Base-by-base conservation (phyloP, 2,797 vertebrate genomes). In the Sebastes diaconus region DNA sequence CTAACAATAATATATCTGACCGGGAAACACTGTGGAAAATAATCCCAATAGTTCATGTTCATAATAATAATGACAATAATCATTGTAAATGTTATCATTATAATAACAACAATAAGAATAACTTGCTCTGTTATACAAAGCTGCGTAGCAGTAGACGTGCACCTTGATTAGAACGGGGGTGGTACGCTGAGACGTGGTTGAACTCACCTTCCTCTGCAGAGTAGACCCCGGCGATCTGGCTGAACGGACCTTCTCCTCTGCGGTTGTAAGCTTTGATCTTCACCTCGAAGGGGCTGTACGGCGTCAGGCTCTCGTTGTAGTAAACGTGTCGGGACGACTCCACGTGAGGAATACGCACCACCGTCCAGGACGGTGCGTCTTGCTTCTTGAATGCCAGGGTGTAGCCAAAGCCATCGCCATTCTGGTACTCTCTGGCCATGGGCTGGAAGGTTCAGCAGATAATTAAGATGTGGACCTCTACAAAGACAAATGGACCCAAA, bases 381-480 rank as follows among this genome's bases (percentile, higher is more conserved):
- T 94, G 95, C 94, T 92, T 97, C 80, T 95, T 96, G 88, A 99
- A 98, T 0, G 95, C 96, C 94, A 99, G 84, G 70, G 97, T 84
- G 93, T 99, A 99, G 71, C 98, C 98, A 30, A 99, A 99, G 68
- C 96, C 96, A 0, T 98, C 97, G 3, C 99, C 99, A 0, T 99
- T 98, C 94, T 99, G 98, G 90, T 99, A 99, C 87, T 99, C 98
- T 81, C 97, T 93, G 24, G 96, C 95, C 77, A 96, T 96, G 0
- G 97, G 95, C 99, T 99, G 87, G 4, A 79, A 68, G 42, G 39
- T 22, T 72, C 6, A 73, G 64, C 39, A 50, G 8, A 75, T n/a
- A 36, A 20, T 22, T 1, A 25, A 70, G 20, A 65, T 14, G 29
- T n/a, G 25, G 25, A 25, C 10, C 3, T 68, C 52, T 27, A 72